Evolutionary conservation across 2,113 vertebrate species (phyloP).

Genomic region (Halichoeres trimaculatus): DNA sequence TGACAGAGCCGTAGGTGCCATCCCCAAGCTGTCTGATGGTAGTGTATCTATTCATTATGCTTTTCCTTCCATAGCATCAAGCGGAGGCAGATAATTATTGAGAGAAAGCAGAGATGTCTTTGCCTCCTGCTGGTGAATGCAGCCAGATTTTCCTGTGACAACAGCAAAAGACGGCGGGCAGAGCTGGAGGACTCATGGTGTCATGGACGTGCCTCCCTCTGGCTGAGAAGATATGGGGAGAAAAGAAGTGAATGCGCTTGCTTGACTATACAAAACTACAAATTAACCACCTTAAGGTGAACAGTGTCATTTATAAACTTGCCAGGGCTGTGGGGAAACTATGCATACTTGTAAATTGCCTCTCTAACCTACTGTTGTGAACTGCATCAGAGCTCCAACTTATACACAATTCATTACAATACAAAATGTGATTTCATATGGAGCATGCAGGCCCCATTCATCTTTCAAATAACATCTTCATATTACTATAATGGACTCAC

Average conservation of each 20-base stretch:
- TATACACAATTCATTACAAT: too few species aligned
- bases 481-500: too few species aligned
- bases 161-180: slow-evolving; percentile 85
- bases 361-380: too few species aligned
- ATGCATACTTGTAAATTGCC: too few species aligned
- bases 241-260: neutral
- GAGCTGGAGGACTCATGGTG: slow-evolving; percentile 88
- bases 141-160: slow-evolving; percentile 92
- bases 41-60: slow-evolving; percentile 95
- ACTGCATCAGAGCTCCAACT: too few species aligned
- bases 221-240: slow-evolving; percentile 11
- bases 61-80: slow-evolving; percentile 77
- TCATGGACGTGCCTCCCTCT: slow-evolving; percentile 83
- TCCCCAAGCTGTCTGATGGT: slow-evolving; percentile 95
- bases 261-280: too few species aligned
- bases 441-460: too few species aligned
- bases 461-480: too few species aligned
- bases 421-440: too few species aligned
- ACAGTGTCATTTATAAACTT: too few species aligned
- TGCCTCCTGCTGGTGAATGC: slow-evolving; percentile 78
- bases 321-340: too few species aligned
- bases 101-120: slow-evolving; percentile 50
- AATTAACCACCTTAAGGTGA: too few species aligned
- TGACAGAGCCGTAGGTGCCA: slow-evolving; percentile 95
- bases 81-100: slow-evolving; percentile 30